A percentile compares a stretch with the other conserved stretches of the same genome.
phyloP scores from a whole-genome alignment of 1,140 invertebrate species.

The Solenopsis invicta region DNA sequence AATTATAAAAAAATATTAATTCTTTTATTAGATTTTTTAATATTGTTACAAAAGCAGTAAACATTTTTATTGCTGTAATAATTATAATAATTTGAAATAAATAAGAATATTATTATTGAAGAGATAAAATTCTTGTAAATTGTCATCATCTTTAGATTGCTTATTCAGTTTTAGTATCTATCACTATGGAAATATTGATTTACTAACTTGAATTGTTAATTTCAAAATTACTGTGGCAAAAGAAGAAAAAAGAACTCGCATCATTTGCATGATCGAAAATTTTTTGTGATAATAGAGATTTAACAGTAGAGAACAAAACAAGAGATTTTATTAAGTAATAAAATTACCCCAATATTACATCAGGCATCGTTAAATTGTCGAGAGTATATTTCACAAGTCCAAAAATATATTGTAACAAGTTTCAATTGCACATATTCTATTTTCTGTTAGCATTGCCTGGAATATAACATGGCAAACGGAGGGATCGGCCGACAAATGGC shows the following conservation, averaged over 20 bases:
- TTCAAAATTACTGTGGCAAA: neutral
- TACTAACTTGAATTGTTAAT: neutral
- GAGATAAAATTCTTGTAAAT: neutral
- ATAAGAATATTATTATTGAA: neutral
- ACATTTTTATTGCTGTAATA: neutral
- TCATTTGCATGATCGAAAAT: no score
- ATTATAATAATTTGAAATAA: neutral
- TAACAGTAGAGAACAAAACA: neutral
- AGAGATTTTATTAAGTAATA: neutral
- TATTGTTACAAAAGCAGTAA: neutral
- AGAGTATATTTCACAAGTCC: slow-evolving; percentile 3
- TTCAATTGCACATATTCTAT: slow-evolving; percentile 21
- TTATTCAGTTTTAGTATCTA: neutral
- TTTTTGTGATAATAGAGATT: no score
- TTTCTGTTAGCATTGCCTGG: slow-evolving; percentile 9
- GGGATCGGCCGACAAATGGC: slow-evolving; percentile 10
- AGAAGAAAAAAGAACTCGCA: neutral
- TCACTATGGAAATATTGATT: neutral
- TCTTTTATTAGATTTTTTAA: neutral
- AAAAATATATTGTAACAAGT: neutral
- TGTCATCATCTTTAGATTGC: neutral
- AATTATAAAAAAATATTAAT: no score
- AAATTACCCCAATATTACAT: neutral
- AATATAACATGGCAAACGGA: slow-evolving; percentile 15
- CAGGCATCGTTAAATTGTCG: neutral